A percentile compares a stretch with the other conserved stretches of the same genome.
phyloP scores from a whole-genome alignment of 2,113 vertebrate genomes.

The Archilochus colubris region DNA sequence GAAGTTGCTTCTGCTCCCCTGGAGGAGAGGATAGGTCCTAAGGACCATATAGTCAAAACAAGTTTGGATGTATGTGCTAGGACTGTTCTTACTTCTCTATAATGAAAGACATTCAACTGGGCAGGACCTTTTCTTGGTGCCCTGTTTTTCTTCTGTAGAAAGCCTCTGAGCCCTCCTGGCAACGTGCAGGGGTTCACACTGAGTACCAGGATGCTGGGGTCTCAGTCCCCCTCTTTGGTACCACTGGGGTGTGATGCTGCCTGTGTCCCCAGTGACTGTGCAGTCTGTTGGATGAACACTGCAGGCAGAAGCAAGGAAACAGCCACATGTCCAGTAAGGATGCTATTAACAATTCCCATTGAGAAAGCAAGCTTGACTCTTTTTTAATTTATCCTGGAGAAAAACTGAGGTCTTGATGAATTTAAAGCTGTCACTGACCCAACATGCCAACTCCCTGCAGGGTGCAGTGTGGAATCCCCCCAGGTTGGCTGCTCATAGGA shows the following conservation, averaged over 20 bases:
- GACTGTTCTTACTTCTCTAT: background rate
- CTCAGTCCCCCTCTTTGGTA: background rate
- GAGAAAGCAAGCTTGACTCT: background rate
- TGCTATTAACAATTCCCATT: accelerated
- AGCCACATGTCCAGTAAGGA: too few relatives aligned
- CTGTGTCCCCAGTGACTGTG: background rate
- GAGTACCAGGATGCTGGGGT: accelerated
- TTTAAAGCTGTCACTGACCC: background rate
- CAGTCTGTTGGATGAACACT: accelerated
- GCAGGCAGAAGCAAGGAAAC: background rate
- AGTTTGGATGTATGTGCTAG: background rate
- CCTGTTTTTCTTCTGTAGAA: background rate
- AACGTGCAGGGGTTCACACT: too few relatives aligned
- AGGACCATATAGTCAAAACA: background rate
- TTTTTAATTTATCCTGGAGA: background rate
- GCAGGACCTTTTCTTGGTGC: background rate
- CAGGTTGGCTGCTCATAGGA: background rate
- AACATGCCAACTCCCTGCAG: background rate
- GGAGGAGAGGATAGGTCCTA: background rate
- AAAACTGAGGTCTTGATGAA: background rate
- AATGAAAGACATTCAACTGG: background rate
- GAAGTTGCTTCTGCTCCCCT: background rate
- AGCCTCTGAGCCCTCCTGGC: too few relatives aligned
- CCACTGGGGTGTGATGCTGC: background rate
- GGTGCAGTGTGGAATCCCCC: background rate